Conservation (phyloP, 2,797 vertebrate genomes). For the Fundulus diaphanus region DNA sequence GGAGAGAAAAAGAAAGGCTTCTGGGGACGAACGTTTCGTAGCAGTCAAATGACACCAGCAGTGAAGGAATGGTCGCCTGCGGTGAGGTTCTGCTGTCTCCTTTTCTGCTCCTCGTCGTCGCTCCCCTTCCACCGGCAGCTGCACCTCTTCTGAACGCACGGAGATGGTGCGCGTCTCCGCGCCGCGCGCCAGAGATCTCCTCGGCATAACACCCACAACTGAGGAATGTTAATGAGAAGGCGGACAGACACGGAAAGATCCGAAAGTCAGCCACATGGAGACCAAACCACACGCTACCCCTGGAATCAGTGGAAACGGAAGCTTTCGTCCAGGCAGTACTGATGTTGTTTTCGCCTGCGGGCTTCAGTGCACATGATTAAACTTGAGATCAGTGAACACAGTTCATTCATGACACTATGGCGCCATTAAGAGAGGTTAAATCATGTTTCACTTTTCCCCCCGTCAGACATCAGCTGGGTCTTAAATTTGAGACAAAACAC, state of each 20-base stretch:
- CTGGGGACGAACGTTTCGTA: slow-evolving; percentile 25
- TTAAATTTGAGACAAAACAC: not conserved
- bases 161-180: slow-evolving; percentile 74
- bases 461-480: not conserved
- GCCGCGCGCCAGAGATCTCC: slow-evolving; percentile 67
- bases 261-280: slow-evolving; percentile 45
- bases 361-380: not conserved
- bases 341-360: not conserved
- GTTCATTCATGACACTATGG: not conserved
- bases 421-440: not conserved
- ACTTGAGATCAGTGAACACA: too few relatives aligned
- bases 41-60: slow-evolving; percentile 43
- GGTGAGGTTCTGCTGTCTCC: slow-evolving; percentile 52
- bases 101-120: slow-evolving; percentile 62
- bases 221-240: slow-evolving; percentile 74
- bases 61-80: slow-evolving; percentile 70
- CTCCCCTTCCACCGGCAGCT: slow-evolving; percentile 76
- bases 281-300: not conserved
- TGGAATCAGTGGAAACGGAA: not conserved
- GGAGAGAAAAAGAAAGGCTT: slow-evolving; percentile 22
- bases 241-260: slow-evolving; percentile 65
- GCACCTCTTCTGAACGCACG: slow-evolving; percentile 80
- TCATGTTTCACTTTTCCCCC: not conserved
- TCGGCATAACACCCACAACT: slow-evolving; percentile 75
- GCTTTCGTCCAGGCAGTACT: accelerated